These are phyloP conservation scores for Fistularia tabacaria DNA, from an alignment of 2,797 vertebrate species.

Conservation along the genomic window DNA sequence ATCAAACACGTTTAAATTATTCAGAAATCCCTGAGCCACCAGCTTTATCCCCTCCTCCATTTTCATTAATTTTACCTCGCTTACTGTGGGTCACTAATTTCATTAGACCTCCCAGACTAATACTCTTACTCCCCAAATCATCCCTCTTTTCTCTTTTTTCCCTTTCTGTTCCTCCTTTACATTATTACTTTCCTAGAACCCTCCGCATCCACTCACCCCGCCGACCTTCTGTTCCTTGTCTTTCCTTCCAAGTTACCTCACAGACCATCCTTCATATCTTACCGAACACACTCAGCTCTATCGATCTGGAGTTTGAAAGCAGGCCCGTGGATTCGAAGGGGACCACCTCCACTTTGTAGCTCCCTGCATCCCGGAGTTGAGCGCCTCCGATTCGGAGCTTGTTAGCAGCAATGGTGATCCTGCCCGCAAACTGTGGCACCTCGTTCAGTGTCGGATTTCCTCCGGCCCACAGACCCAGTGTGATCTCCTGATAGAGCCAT, in stretches of 20 bases:
- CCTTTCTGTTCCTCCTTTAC: conserved; percentile 38
- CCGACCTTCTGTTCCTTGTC: background rate
- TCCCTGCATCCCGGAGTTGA: conserved; percentile 63
- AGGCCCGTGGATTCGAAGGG: conserved; percentile 48
- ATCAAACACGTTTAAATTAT: conserved; percentile 55
- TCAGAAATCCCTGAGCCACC: conserved; percentile 49
- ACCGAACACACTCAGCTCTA: conserved; percentile 72
- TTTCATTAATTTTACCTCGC: conserved; percentile 56
- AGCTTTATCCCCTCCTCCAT: conserved; percentile 43
- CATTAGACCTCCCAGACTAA: conserved; percentile 62
- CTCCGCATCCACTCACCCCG: conserved; percentile 11
- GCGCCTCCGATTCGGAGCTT: conserved; percentile 61
- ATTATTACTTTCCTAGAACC: conserved; percentile 25
- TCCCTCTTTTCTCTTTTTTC: conserved; percentile 30
- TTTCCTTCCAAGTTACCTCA: conserved; percentile 1
- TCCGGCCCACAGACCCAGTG: conserved; percentile 59
- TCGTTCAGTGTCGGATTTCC: background rate
- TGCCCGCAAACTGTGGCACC: conserved; percentile 54
- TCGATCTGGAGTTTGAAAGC: conserved; percentile 45
- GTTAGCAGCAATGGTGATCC: conserved; percentile 62
- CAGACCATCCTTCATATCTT: conserved; percentile 41
- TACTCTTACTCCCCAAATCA: conserved; percentile 48
- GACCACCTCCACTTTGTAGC: conserved; percentile 64
- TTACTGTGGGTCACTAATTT: conserved; percentile 66
- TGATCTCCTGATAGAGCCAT: conserved; percentile 50